Evolutionary conservation across 2,797 vertebrate species (phyloP), one percentile per base, ranked within the genome.

Genomic region (Serranus cabrilla): DNA sequence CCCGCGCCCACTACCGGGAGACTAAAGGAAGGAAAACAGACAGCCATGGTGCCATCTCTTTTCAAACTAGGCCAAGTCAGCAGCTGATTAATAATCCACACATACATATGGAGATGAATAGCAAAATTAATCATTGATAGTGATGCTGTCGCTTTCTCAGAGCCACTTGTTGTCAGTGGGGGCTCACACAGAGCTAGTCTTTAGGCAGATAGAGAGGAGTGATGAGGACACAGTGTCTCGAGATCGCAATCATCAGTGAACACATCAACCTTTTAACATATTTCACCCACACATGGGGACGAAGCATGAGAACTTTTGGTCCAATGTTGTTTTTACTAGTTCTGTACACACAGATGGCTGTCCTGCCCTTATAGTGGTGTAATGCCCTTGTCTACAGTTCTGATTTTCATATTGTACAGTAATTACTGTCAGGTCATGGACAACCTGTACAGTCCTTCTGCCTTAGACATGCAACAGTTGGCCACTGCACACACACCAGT

Each of bases 11-110:
- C 67, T 71, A 50, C 81, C 13, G 39, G 37, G 68, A 83, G 71
- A 69, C 74, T 37, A 57, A 34, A 78, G 61, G 59, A 78, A 58
- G 63, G 13, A 62, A 80, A 78, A 82, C 74, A 89, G 83, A 88
- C 76, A 82, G 74, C 23, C 40, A 13, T 34, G 34, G 7, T 74
- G 80, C 82, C 75, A 76, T 83, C 72, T 76, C 82, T 62, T 66
- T 76, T 70, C 73, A 71, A 93, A 92, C 81, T 92, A 92, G 92
- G 91, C 84, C 93, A 92, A 83, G 78, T 78, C 81, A 83, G 81
- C 56, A 21, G 71, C 76, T 91, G 87, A 94, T 94, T 92, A 94
- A 93, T 93, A 92, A 94, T 94, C 91, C 86, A 93, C 87, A 89
- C 78, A 85, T 84, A 83, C 91, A 89, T 85, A 91, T 87, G 89